Conservation (phyloP, 2,888 invertebrate genomes). For the Rotaria socialis region DNA sequence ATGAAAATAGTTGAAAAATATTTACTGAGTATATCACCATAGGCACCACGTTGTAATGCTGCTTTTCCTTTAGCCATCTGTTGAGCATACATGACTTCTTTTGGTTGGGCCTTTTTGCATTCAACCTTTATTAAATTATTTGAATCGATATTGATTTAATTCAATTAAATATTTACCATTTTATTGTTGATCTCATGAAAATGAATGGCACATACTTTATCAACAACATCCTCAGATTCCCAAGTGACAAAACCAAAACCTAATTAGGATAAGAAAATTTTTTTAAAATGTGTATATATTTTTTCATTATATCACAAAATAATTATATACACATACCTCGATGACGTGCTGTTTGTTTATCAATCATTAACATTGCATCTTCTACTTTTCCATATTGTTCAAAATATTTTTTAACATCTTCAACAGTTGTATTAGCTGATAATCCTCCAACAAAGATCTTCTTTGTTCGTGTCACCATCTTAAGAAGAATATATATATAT, state of each 20-base stretch:
- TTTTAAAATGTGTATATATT: too few relatives aligned
- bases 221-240: constrained; percentile 99
- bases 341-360: constrained; percentile 99
- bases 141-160: too few relatives aligned
- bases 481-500: constrained; percentile 12
- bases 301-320: not conserved
- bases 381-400: constrained; percentile 62
- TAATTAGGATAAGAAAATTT: not conserved
- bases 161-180: constrained; percentile 13
- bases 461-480: constrained; percentile 46
- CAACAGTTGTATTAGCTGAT: constrained; percentile 43
- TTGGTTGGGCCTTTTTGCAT: constrained; percentile 99
- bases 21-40: constrained; percentile 43
- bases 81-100: constrained; percentile 81
- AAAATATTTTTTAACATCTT: constrained; percentile 44
- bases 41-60: constrained; percentile 42
- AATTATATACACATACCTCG: constrained; percentile 66
- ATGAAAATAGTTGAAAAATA: not conserved
- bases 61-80: constrained; percentile 47
- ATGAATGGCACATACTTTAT: constrained; percentile 99
- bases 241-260: constrained; percentile 97
- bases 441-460: constrained; percentile 47
- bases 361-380: constrained; percentile 99
- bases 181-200: constrained; percentile 99
- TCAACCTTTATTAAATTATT: constrained; percentile 76